Base-by-base conservation (phyloP, 2,113 vertebrate species). In the Channa maculata region DNA sequence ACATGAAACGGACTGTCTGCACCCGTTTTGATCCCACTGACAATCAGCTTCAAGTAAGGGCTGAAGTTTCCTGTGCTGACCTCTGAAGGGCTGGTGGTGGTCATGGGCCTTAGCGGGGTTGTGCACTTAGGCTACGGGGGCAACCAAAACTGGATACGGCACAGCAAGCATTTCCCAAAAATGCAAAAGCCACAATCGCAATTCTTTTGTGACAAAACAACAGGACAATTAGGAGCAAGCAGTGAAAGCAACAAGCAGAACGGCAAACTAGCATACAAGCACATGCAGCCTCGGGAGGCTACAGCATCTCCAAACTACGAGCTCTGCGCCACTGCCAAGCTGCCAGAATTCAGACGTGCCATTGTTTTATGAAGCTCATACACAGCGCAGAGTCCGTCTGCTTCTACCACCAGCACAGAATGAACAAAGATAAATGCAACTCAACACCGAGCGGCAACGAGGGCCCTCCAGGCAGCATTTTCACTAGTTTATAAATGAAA, bases 31-130 rank as follows among this genome's bases (percentile, higher is more conserved):
- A 46, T 65, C 79, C 64, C 71, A 49, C 45, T 63, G 72, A 78
- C 61, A 71, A 76, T 84, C 65, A 52, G 60, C 70, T 66, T 85
- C 46, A 80, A 54, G 84, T 63, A 80, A 64, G n/a, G 37, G 46
- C 76, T 66, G 36, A 59, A 58, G 48, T 79, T 67, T 73, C 45
- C 36, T 34, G 33, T 12, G 10, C 52, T 81, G 55, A 78, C 51
- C 46, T 51, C 33, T 54, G 64, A 59, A 57, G 46, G 49, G 45
- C 48, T 54, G 39, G 43, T n/a, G 51, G 65, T 60, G 38, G 58
- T 69, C 58, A 9, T 1, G 11, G 62, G 72, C 43, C 65, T 77
- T 49, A 37, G 13, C 14, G 59, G 60, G 58, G 52, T 48, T 64
- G 49, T 10, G 24, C 24, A 43, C 39, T 70, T 14, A 9, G 52